phyloP scores from a whole-genome alignment of 2,797 vertebrate species.

The Xerus rutilus region DNA sequence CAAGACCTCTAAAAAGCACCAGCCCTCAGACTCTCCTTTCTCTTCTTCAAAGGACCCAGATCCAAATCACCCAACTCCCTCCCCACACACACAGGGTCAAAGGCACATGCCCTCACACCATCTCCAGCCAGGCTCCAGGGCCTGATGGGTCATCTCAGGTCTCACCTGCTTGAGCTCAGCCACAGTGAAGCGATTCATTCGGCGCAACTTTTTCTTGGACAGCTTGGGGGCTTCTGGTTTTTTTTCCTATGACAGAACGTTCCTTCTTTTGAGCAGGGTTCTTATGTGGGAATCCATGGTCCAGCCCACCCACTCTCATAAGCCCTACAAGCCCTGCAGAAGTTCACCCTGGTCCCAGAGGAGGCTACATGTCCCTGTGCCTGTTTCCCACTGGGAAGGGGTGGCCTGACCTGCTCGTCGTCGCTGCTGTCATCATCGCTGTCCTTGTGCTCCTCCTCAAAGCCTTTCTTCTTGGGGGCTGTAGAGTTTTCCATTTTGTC shows the following conservation, averaged over 20 bases:
- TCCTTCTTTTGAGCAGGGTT: neutral
- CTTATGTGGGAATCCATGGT: neutral
- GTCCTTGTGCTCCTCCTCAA: conserved; percentile 94
- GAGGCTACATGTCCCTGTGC: too few relatives aligned
- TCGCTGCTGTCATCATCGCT: conserved; percentile 94
- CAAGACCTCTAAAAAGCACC: neutral
- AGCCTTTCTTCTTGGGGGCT: conserved; percentile 93
- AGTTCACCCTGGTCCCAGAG: fast-evolving
- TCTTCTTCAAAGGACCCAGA: neutral
- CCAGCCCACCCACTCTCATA: neutral
- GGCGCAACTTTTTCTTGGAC: conserved; percentile 97
- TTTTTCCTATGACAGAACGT: conserved; percentile 89
- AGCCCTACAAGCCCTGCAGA: neutral
- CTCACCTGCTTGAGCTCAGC: conserved; percentile 98
- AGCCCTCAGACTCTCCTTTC: neutral
- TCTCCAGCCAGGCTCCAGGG: neutral
- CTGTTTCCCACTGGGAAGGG: fast-evolving
- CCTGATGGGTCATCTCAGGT: fast-evolving
- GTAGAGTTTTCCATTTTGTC: conserved; percentile 90
- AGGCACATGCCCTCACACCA: fast-evolving
- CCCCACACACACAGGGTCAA: neutral
- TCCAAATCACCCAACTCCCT: neutral
- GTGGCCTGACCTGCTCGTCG: conserved; percentile 80
- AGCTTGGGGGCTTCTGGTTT: conserved; percentile 93
- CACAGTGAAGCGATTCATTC: conserved; percentile 96